Conservation (phyloP, 2,888 invertebrate genomes). For the Phymatocera aterrima region DNA sequence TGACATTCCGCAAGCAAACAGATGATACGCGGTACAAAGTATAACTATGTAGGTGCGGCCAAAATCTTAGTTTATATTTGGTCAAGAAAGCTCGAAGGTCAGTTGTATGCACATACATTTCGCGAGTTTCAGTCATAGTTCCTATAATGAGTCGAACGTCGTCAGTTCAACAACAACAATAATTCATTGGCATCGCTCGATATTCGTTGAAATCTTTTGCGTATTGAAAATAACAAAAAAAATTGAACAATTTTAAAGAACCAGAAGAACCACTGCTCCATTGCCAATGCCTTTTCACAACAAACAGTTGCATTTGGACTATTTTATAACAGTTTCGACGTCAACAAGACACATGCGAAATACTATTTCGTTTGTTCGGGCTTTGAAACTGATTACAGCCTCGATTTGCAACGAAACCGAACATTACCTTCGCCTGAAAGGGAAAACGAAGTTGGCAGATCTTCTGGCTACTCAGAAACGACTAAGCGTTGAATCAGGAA, state of each 20-base stretch:
- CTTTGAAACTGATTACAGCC: not conserved
- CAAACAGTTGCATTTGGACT: not conserved
- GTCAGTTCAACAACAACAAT: not conserved
- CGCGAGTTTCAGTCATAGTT: too few relatives aligned
- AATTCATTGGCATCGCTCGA: not conserved
- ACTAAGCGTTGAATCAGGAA: not conserved
- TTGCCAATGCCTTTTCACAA: not conserved
- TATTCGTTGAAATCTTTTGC: not conserved
- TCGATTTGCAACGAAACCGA: not conserved
- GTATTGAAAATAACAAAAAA: not conserved
- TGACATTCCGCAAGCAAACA: not conserved
- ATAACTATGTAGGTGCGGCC: not conserved
- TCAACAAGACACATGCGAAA: not conserved
- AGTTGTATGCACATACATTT: not conserved
- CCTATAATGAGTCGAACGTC: too few relatives aligned
- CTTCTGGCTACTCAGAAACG: too few relatives aligned
- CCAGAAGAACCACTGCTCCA: not conserved
- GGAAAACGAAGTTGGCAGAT: not conserved
- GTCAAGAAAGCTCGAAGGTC: not conserved
- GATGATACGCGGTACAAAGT: not conserved
- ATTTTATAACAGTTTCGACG: not conserved
- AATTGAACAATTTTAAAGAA: not conserved
- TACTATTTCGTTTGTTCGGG: not conserved
- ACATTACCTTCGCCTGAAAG: not conserved
- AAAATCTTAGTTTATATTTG: not conserved